Base-by-base conservation (phyloP, 1,140 invertebrate genomes). In the Tetranychus cinnabarinus region DNA sequence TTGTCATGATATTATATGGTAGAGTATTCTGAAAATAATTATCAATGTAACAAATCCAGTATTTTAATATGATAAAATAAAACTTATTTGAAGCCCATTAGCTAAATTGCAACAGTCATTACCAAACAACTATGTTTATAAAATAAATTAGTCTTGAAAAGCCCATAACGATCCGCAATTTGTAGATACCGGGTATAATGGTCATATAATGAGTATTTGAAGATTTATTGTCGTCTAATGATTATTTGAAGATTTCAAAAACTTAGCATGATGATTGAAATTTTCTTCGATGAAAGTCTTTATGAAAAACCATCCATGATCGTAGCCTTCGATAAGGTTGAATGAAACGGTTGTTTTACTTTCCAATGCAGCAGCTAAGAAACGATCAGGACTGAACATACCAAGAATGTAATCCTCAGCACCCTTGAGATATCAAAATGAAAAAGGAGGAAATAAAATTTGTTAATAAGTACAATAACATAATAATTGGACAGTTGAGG, bases 241-340 rank as follows among this genome's bases (percentile, higher is more conserved):
- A 35, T 56, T 5, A 58, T 2, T 13, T 52, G 13, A 52, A 31
- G 7, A 5, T 12, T 36, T 56, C 35, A 63, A 46, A 42, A 59
- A 52, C 2, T 62, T 42, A 6, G 63, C 1, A 57, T 95, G 90
- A 73, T 90, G 85, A 65, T 80, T 80, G 64, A 99, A 80, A 73
- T 99, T 95, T 69, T 97, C 90, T 55, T 80, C 85, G 50, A 98
- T 84, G 71, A 90, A 98, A 1, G 88, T 82, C 2, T 87, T 76
- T 65, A 98, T 86, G 69, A 93, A 97, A 69, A 81, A 97, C 68
- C 97, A 98, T 57, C 86, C 85, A 72, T 98, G 95, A 74, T 97
- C 91, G 72, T 97, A 98, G 15, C 82, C 86, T 69, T 88, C 83
- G 23, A 88, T 81, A 70, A 83, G 78, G 66, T 88, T 81, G 13